Base-by-base conservation (phyloP, 2,888 invertebrate genomes). In the Diarsia mendica region DNA sequence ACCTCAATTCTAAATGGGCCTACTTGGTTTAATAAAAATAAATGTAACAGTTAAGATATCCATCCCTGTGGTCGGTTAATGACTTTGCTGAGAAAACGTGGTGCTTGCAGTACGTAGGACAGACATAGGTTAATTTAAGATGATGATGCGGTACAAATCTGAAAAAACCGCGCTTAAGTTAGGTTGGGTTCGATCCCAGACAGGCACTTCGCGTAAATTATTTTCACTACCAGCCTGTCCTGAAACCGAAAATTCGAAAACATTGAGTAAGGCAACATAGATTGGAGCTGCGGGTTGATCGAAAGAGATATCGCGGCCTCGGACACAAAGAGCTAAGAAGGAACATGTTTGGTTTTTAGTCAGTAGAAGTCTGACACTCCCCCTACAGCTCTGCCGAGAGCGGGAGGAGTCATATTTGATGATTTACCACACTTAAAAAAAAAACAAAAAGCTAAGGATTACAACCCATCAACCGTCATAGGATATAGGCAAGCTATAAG, bases 11-110 rank as follows among this genome's bases (percentile, higher is more conserved):
- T 49, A 15, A 33, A 72, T 58, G 55, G 6, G 49, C 63, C 67
- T 55, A 44, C 73, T 55, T 48, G 60, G 48, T n/a, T 23, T 61
- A 48, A 72, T 77, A 72, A 79, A 72, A 79, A 51, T 65, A 44
- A 79, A 72, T 72, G 65, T 66, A 39, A 65, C 51, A 13, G 23
- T 18, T 61, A 33, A 72, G 28, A 33, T 72, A 55, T 46, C 79
- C 79, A 55, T 46, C 79, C 79, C 65, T 60, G 72, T 28, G 72
- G 64, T 79, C 72, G 48, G 49, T 23, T 13, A 49, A 55, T 8
- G 15, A n/a, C 20, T 55, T 63, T 20, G 10, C 55, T 78, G 78
- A 13, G 5, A 13, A 78, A 20, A 13, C 3, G 48, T 63, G 8
- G 53, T 33, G 3, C 9, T 44, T 15, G 33, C 15, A 48, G 10